Base-by-base conservation (phyloP, 2,113 vertebrate genomes). In the Mus spicilegus region DNA sequence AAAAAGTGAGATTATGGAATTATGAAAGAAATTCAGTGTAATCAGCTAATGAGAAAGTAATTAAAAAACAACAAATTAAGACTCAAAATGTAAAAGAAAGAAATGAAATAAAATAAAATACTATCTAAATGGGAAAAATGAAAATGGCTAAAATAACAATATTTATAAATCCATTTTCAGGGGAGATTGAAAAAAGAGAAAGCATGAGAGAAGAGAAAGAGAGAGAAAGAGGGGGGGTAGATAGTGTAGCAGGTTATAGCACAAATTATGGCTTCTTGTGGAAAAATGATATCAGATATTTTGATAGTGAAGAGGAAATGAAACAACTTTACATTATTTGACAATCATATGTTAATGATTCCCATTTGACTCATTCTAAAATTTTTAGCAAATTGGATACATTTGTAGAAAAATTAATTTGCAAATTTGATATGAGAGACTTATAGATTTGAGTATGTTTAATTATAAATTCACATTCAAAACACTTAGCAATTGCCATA, bases 21-120 rank as follows among this genome's bases (percentile, higher is more conserved):
- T 39, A 90, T 54, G 28, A 28, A 54, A 65, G 42, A 88, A 54
- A 81, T n/a, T 13, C 5, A 80, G 20, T 14, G 58, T 33, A 30
- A 87, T 12, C 22, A 76, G 73, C 65, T 67, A 30, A 95, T 81
- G 49, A 90, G 58, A 19, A 92, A 91, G 70, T 39, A 91, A 81
- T 67, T n/a, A n/a, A 3, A 3, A 84, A 81, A 81, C 30, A 80
- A n/a, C 30, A 81, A 16, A 80, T 76, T 39, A 90, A 80, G 14
- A 19, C 28, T 82, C 22, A 82, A 90, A 90, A 30, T 10, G 1
- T 33, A 76, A 63, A 87, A 82, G 73, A 17, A 85, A 56, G 36
- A 65, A 90, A 95, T 49, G 58, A 28, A 63, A 84, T 5, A 2
- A 42, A 87, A 67, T 89, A 33, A 81, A 89, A 75, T 17, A 67